Evolutionary conservation across 2,113 vertebrate genomes (phyloP), one percentile per base, ranked within the genome.

Genomic region (Caloenas nicobarica): DNA sequence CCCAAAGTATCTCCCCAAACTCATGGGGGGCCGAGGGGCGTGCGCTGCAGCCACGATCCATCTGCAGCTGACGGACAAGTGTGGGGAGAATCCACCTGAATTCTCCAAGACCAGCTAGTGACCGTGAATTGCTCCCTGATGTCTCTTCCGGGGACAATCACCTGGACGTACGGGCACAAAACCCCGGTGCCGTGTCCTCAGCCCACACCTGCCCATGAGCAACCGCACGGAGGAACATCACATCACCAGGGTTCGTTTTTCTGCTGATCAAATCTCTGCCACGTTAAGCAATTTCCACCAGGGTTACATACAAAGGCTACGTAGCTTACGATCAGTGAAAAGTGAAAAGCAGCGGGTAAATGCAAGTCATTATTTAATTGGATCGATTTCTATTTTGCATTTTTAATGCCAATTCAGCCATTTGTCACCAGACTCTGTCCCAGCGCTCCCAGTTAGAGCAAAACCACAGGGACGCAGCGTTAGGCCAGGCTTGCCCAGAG

Each of bases 361-460:
- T 48, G 77, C 38, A 56, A 70, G 74, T 51, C 69, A 68, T 69
- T 88, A 62, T 88, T 96, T 95, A 64, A 95, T 56, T 42, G 70
- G 65, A 84, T 91, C 25, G 4, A 95, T 86, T 51, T 26, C 69
- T 81, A 29, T 2, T 95, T 87, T 79, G 84, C 87, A 65, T 91
- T 88, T 83, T 90, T 86, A 86, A 93, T 92, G 86, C 12, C 14
- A 29, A 15, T 29, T 28, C 34, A 31, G 76, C 60, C 54, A 23
- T 58, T 79, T 77, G 28, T 81, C 89, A 83, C 7, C 68, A 51
- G 33, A 5, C 44, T 44, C 79, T 76, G 68, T 51, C 58, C 64
- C 69, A 29, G 11, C 4, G 2, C 72, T n/a, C n/a, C 38, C 36
- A 3, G 5, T 33, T 19, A 68, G 64, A 65, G 77, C 77, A 76